Evolutionary conservation across 1,140 invertebrate genomes (phyloP).

Genomic region (Eupeodes corollae): DNA sequence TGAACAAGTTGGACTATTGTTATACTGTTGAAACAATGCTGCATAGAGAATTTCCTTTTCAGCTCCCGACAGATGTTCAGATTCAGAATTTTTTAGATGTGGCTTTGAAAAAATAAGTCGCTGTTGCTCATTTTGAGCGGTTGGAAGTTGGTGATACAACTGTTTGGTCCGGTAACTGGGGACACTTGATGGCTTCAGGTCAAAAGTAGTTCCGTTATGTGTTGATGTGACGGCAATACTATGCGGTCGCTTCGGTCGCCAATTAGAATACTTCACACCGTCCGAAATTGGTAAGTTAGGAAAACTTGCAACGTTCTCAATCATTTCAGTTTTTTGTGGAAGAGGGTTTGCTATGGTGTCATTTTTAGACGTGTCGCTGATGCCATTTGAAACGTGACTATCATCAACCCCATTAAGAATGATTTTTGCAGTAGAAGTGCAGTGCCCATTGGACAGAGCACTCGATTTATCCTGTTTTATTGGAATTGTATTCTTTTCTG

Average conservation of each 20-base stretch:
- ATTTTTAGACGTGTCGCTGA: no score
- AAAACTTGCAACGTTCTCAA: no score
- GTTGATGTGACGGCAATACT: conserved; percentile 24
- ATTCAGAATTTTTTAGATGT: conserved; percentile 7
- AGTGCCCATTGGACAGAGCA: no score
- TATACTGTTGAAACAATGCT: conserved; percentile 28
- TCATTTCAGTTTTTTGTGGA: no score
- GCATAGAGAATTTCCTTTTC: conserved; percentile 31
- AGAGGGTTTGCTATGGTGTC: no score
- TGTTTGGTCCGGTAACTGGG: background rate
- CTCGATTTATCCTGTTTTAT: no score
- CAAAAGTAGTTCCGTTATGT: conserved; percentile 1
- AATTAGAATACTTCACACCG: no score
- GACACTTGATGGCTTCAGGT: background rate
- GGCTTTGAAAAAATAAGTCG: background rate
- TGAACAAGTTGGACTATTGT: conserved; percentile 25
- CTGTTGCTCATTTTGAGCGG: background rate
- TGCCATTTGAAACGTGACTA: no score
- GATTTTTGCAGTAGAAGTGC: no score
- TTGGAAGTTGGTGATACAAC: background rate
- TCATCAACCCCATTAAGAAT: no score
- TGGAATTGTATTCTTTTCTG: no score
- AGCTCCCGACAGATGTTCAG: conserved; percentile 8
- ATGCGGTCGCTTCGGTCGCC: conserved; percentile 28
- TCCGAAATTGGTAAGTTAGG: no score